phyloP scores from a whole-genome alignment of 53 echinoderm and acorn worm species.

The Henricia sp. region DNA sequence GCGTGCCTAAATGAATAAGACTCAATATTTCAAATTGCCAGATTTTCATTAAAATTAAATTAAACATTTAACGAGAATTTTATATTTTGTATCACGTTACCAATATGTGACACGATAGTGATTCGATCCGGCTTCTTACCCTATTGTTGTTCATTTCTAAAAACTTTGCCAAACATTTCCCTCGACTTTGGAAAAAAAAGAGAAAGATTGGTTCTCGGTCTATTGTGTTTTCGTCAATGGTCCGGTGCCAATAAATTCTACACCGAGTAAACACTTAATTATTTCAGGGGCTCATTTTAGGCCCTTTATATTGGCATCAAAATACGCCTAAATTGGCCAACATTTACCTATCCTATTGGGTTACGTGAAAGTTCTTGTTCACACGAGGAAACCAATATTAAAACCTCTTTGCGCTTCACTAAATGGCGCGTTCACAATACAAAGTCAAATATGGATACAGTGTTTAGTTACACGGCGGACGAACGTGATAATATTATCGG shows the following conservation, averaged over 20 bases:
- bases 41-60: too few species aligned
- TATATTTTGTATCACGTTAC: too few species aligned
- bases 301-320: too few species aligned
- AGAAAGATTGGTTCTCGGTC: too few species aligned
- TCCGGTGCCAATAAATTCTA: too few species aligned
- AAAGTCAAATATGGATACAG: slow-evolving; percentile 18
- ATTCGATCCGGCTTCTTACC: not conserved
- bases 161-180: slow-evolving; percentile 3
- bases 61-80: too few species aligned
- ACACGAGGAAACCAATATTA: slow-evolving; percentile 40
- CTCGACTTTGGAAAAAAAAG: too few species aligned
- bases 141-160: slow-evolving; percentile 10
- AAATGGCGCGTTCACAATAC: not conserved
- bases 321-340: too few species aligned
- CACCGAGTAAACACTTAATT: slow-evolving; percentile 25
- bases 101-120: too few species aligned
- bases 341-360: slow-evolving; percentile 47
- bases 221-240: too few species aligned
- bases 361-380: slow-evolving; percentile 21
- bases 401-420: not conserved
- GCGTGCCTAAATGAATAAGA: too few species aligned
- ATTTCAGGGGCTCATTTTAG: slow-evolving; percentile 15
- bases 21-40: too few species aligned
- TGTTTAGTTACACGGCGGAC: slow-evolving; percentile 1
- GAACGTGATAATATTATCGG: not conserved